Conservation (phyloP, 2,113 vertebrate species). For the Microcebus tavaratra region DNA sequence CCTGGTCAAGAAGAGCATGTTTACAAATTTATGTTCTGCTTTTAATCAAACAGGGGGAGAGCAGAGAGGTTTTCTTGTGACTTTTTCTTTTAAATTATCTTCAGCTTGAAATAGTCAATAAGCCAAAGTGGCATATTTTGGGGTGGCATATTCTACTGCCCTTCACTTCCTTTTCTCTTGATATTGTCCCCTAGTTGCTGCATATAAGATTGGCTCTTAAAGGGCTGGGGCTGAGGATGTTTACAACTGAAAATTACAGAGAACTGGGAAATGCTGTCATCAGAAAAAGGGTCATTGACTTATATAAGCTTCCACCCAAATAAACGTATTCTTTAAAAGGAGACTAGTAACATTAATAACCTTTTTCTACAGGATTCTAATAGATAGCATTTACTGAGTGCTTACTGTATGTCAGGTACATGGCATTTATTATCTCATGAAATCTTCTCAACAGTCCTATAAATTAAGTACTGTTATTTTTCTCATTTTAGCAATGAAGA, state of each 20-base stretch:
- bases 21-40: neutral
- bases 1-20: neutral
- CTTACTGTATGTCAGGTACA: neutral
- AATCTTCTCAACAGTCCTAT: neutral
- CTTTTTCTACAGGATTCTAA: neutral
- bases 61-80: neutral
- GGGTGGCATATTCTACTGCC: neutral
- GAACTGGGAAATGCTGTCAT: neutral
- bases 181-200: neutral
- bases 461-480: neutral
- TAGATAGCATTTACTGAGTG: neutral
- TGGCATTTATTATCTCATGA: neutral
- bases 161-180: neutral
- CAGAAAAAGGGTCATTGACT: neutral
- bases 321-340: neutral
- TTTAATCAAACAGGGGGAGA: neutral
- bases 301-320: neutral
- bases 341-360: neutral
- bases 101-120: neutral
- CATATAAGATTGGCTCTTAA: neutral
- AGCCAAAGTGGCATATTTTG: neutral
- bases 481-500: slow-evolving; percentile 1
- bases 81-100: neutral
- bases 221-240: neutral
- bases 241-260: neutral